Evolutionary conservation across 2,113 vertebrate species (phyloP), one percentile per base, ranked within the genome.

Genomic region (Cheilinus undulatus): DNA sequence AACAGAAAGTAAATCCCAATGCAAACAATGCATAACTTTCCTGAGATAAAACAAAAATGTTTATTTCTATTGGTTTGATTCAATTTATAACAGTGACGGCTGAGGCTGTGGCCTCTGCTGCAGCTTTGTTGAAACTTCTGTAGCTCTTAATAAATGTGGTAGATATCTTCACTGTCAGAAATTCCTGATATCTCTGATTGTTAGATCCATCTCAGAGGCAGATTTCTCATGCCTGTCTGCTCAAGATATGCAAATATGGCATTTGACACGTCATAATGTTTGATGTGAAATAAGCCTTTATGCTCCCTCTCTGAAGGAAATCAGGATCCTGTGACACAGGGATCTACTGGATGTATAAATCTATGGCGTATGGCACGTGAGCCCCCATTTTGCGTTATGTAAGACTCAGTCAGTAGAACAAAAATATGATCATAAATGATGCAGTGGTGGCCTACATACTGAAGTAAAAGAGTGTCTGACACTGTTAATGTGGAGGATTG

Each of bases 331-430:
- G 54, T 27, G n/a, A 24, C 22, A 10, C n/a, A 11, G 6, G 34
- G 38, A 68, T 48, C 28, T 34, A 49, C 63, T 66, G 36, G 34
- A 43, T 19, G 23, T 34, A 17, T 42, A 36, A 36, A 52, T 40
- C 38, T 7, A 13, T 38, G 51, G 32, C 24, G 20, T 40, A 48
- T 52, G 14, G 63, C 50, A 45, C 26, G 45, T 50, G 23, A 9
- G 12, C 49, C 66, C 43, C 10, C 19, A 22, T 27, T 43, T 46
- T 20, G 26, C 27, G n/a, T 54, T 36, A 62, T 49, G 42, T 38
- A 38, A 36, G 6, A 36, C 22, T 63, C 36, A 70, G 42, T 23
- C 24, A 32, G 68, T 14, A n/a, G 51, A 52, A 60, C 46, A 60
- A 51, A 52, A 13, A n/a, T 30, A 51, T 14, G n/a, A 32, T 42